phyloP scores from a whole-genome alignment of 2,797 vertebrate genomes.

The Serranus cabrilla region DNA sequence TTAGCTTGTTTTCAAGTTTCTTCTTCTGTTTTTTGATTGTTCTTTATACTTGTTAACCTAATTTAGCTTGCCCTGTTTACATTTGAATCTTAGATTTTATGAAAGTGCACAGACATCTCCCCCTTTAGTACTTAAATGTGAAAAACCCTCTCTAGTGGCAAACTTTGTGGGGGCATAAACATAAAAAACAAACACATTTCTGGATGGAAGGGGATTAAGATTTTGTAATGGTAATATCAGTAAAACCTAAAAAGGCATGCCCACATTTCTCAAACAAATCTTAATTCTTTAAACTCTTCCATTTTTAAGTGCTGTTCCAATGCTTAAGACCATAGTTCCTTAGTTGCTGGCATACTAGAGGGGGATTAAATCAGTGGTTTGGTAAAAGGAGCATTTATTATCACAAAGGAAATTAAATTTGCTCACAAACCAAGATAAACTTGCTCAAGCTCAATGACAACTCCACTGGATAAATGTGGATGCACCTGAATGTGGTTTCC shows the following conservation, averaged over 20 bases:
- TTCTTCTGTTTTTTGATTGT: too few relatives aligned
- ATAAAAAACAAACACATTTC: too few relatives aligned
- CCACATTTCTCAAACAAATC: neutral
- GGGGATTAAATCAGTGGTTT: neutral
- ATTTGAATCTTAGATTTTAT: too few relatives aligned
- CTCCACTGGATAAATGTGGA: constrained; percentile 17
- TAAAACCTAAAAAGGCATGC: neutral
- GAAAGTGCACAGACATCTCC: too few relatives aligned
- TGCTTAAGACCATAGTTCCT: neutral
- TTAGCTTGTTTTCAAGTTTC: too few relatives aligned
- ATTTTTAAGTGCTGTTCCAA: neutral
- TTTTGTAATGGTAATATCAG: neutral
- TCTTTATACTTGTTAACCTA: too few relatives aligned
- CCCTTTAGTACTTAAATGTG: too few relatives aligned
- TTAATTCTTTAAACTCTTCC: neutral
- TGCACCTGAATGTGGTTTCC: constrained; percentile 30
- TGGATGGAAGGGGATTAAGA: neutral
- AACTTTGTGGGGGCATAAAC: too few relatives aligned
- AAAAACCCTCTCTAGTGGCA: too few relatives aligned
- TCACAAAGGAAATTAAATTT: neutral
- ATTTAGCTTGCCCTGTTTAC: too few relatives aligned
- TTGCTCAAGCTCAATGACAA: constrained; percentile 5
- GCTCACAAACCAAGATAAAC: neutral
- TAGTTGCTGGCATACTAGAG: neutral
- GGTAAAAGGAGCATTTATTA: neutral